Evolutionary conservation across 2,113 vertebrate genomes (phyloP).

Genomic region (Gallinago media): DNA sequence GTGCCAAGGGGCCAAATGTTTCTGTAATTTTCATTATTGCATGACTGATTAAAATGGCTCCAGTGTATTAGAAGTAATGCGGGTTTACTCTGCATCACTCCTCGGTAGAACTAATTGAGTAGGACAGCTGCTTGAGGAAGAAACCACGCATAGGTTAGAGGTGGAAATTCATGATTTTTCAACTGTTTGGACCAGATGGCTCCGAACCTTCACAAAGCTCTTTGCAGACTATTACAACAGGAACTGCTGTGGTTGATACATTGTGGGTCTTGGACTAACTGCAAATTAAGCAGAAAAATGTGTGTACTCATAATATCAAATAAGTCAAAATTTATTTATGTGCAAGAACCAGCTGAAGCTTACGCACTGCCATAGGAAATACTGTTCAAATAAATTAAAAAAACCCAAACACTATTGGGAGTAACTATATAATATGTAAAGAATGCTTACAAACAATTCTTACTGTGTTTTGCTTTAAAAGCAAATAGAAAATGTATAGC

Average conservation of each 20-base stretch:
- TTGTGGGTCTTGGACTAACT: neutral
- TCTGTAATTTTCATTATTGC: neutral
- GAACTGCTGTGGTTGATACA: neutral
- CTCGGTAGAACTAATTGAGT: conserved; percentile 7
- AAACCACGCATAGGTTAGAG: neutral
- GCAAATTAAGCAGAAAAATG: neutral
- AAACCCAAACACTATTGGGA: neutral
- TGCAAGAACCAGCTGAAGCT: neutral
- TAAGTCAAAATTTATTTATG: neutral
- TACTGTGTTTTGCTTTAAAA: neutral
- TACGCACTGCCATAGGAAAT: accelerated
- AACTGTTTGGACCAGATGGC: neutral
- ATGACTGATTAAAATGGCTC: conserved; percentile 14
- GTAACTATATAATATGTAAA: neutral
- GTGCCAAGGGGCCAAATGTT: neutral
- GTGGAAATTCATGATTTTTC: neutral
- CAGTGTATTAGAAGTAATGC: conserved; percentile 4
- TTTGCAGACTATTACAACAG: neutral
- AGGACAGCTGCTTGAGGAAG: conserved; percentile 10
- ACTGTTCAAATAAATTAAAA: neutral
- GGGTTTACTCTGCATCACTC: neutral
- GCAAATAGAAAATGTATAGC: neutral
- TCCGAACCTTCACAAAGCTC: neutral
- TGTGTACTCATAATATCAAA: neutral
- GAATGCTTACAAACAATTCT: neutral